phyloP scores from a whole-genome alignment of 2,888 invertebrate genomes.

The Macaria liturata region DNA sequence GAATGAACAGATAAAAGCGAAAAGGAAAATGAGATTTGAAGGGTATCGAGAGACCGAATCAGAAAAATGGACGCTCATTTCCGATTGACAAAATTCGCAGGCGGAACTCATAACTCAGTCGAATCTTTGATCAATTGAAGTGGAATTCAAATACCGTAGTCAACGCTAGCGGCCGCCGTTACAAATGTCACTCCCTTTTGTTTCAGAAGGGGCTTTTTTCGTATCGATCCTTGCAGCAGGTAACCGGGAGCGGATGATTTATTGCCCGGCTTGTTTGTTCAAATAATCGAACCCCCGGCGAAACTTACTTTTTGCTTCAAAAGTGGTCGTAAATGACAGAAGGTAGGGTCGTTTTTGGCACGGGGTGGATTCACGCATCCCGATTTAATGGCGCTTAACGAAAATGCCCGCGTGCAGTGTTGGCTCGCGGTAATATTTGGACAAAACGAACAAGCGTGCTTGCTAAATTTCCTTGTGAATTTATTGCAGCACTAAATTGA shows the following conservation, averaged over 20 bases:
- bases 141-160: constrained; percentile 40
- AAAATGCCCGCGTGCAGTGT: constrained; percentile 63
- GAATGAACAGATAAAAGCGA: constrained; percentile 21
- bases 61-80: constrained; percentile 33
- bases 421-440: constrained; percentile 67
- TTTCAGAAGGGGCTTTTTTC: constrained; percentile 70
- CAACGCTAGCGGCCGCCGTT: constrained; percentile 42
- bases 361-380: constrained; percentile 50
- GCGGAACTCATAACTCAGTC: constrained; percentile 33
- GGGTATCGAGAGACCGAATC: constrained; percentile 25
- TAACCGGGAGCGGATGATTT: constrained; percentile 79
- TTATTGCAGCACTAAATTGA: constrained; percentile 61
- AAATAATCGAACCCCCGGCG: constrained; percentile 75
- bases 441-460: constrained; percentile 57
- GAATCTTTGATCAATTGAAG: constrained; percentile 42
- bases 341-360: constrained; percentile 43
- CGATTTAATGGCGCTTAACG: constrained; percentile 68
- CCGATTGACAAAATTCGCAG: constrained; percentile 30
- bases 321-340: constrained; percentile 40
- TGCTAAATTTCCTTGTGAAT: constrained; percentile 65
- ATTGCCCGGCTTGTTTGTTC: constrained; percentile 78
- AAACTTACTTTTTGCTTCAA: constrained; percentile 45
- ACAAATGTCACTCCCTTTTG: constrained; percentile 75
- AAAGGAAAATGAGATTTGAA: constrained; percentile 25
- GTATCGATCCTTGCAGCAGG: constrained; percentile 78